These are phyloP conservation scores for Scaptomyza graminum DNA, from an alignment of 1,140 invertebrate genomes.

Conservation along the genomic window DNA sequence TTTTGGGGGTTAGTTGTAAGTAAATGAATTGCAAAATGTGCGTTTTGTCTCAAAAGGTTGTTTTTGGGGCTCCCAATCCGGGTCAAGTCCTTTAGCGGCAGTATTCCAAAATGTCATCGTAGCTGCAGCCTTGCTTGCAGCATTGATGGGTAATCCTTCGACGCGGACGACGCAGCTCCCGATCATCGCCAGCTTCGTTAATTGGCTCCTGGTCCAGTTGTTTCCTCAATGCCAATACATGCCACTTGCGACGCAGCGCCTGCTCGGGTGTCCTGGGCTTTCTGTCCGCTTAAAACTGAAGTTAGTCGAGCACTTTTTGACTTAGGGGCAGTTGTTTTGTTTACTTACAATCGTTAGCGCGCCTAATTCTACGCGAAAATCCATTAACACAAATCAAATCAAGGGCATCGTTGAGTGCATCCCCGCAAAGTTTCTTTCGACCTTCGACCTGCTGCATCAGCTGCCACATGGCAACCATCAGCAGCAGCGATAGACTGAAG, in stretches of 20 bases:
- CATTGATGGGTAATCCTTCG: constrained; percentile 62
- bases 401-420: constrained; percentile 59
- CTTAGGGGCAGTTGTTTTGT: too few relatives aligned
- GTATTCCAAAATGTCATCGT: constrained; percentile 62
- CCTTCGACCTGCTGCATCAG: constrained; percentile 58
- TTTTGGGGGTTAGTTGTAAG: constrained; percentile 50
- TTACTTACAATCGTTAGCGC: constrained; percentile 56
- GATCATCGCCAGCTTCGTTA: constrained; percentile 17
- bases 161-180: constrained; percentile 48
- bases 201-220: constrained; percentile 13
- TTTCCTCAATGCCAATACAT: constrained; percentile 11
- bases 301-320: not conserved
- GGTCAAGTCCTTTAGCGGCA: constrained; percentile 40
- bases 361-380: constrained; percentile 48
- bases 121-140: constrained; percentile 67
- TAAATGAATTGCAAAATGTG: constrained; percentile 58
- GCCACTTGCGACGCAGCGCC: constrained; percentile 26
- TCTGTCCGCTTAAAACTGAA: constrained; percentile 28
- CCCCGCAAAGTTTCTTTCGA: constrained; percentile 62
- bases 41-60: constrained; percentile 9
- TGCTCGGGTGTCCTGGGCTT: constrained; percentile 16
- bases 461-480: constrained; percentile 54
- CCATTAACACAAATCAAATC: constrained; percentile 66
- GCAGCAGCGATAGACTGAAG: constrained; percentile 54
- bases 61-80: not conserved